Evolutionary conservation across 2,888 invertebrate species (phyloP), one percentile per base, ranked within the genome.

Genomic region (Agrenia bidenticulata): DNA sequence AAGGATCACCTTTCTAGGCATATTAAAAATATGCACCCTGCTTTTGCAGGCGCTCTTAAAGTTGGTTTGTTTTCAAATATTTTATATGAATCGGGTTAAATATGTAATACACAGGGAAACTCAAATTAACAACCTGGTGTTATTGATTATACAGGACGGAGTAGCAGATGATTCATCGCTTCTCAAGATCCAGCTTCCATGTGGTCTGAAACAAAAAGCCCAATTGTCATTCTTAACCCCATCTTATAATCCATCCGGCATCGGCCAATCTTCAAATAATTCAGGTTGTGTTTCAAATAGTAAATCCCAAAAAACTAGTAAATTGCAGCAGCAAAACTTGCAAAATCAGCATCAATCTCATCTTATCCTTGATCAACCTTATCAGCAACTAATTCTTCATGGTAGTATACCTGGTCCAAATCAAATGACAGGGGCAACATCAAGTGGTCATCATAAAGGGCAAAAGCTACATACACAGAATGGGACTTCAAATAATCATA

Each of bases 1-100:
- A 65, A 70, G 49, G 75, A 75, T 42, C 75, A 75, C 63, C 58
- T 75, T 17, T 61, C 62, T 4, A 54, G 72, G 11, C 75, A 75
- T 37, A 72, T 75, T 11, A 73, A 73, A 55, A 72, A 72, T 61
- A 72, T 75, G 73, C 75, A 75, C 49, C 42, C 27, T 2, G n/a
- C 37, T 2, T n/a, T 32, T 17, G 27, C 15, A 11, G 27, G 21
- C 2, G 24, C 5, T 51, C 15, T 24, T 23, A 51, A 51, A 23
- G 51, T 51, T 23, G 21, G 51, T 51, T 2, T 7, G 5, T n/a
- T n/a, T n/a, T n/a, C n/a, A n/a, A n/a, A n/a, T n/a, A n/a, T n/a
- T n/a, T n/a, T n/a, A n/a, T n/a, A n/a, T n/a, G n/a, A n/a, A n/a
- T n/a, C n/a, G n/a, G n/a, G n/a, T n/a, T n/a, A n/a, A n/a, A n/a